Conservation (phyloP, 2,888 invertebrate genomes). For the Euspilapteryx auroguttella region DNA sequence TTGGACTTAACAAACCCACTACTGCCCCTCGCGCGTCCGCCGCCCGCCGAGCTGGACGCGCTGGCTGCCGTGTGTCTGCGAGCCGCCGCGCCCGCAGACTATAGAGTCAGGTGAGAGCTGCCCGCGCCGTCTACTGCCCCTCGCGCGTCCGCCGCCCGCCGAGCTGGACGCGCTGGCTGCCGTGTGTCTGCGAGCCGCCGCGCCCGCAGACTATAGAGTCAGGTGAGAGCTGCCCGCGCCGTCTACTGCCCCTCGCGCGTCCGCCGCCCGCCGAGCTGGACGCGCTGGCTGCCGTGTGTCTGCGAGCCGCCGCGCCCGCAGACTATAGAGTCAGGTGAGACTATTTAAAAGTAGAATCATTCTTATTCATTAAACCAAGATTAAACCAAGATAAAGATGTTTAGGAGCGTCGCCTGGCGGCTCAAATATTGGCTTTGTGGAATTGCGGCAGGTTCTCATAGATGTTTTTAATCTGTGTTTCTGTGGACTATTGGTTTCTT, state of each 20-base stretch:
- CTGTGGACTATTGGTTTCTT: too few species aligned
- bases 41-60: slow-evolving; percentile 86
- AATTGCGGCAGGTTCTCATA: too few species aligned
- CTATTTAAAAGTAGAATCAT: too few species aligned
- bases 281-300: slow-evolving; percentile 87
- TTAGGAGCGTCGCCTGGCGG: too few species aligned
- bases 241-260: slow-evolving; percentile 86
- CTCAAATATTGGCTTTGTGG: too few species aligned
- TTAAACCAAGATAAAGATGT: too few species aligned
- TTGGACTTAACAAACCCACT: too few species aligned
- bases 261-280: slow-evolving; percentile 89
- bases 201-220: slow-evolving; percentile 35
- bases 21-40: slow-evolving; percentile 80
- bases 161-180: slow-evolving; percentile 92
- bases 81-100: slow-evolving; percentile 73
- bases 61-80: slow-evolving; percentile 89
- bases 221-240: slow-evolving; percentile 74
- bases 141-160: slow-evolving; percentile 82
- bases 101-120: slow-evolving; percentile 70
- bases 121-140: slow-evolving; percentile 84
- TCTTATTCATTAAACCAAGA: too few species aligned
- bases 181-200: slow-evolving; percentile 81
- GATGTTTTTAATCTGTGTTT: too few species aligned
- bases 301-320: slow-evolving; percentile 68
- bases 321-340: slow-evolving; percentile 35